Percentiles rank a stretch among this genome's conserved stretches.
These are phyloP conservation scores for Lineus longissimus DNA, from an alignment of 1,140 invertebrate genomes.

Conservation along the genomic window DNA sequence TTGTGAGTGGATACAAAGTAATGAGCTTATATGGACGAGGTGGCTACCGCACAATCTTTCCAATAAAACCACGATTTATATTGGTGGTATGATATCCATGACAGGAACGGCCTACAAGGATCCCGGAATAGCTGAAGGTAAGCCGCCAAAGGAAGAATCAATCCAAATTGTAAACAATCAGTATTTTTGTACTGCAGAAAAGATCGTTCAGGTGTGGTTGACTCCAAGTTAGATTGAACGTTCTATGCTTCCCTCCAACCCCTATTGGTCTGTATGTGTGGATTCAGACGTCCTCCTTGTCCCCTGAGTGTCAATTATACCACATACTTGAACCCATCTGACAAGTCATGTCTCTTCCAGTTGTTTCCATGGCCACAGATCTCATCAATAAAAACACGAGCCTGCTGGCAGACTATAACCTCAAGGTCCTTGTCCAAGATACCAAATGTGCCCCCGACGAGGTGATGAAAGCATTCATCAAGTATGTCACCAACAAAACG, in stretches of 20 bases:
- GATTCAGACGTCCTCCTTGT: too few species aligned
- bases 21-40: constrained; percentile 55
- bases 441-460: constrained; percentile 71
- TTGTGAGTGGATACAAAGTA: constrained; percentile 66
- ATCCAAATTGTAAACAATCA: too few species aligned
- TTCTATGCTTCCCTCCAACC: too few species aligned
- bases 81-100: constrained; percentile 77
- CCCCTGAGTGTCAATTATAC: too few species aligned
- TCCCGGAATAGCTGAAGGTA: constrained; percentile 61
- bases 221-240: too few species aligned
- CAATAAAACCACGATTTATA: constrained; percentile 59
- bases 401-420: constrained; percentile 63
- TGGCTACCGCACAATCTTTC: constrained; percentile 60
- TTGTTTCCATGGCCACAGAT: constrained; percentile 64
- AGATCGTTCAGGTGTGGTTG: too few species aligned
- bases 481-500: constrained; percentile 63
- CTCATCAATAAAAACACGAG: constrained; percentile 64
- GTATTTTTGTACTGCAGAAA: too few species aligned
- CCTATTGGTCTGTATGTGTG: too few species aligned
- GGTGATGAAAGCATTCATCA: constrained; percentile 76
- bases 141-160: too few species aligned
- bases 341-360: constrained; percentile 43
- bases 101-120: constrained; percentile 60
- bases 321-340: constrained; percentile 5
- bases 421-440: constrained; percentile 62